These are phyloP conservation scores for Argyrosomus japonicus DNA, from an alignment of 2,113 vertebrate genomes.

Conservation along the genomic window DNA sequence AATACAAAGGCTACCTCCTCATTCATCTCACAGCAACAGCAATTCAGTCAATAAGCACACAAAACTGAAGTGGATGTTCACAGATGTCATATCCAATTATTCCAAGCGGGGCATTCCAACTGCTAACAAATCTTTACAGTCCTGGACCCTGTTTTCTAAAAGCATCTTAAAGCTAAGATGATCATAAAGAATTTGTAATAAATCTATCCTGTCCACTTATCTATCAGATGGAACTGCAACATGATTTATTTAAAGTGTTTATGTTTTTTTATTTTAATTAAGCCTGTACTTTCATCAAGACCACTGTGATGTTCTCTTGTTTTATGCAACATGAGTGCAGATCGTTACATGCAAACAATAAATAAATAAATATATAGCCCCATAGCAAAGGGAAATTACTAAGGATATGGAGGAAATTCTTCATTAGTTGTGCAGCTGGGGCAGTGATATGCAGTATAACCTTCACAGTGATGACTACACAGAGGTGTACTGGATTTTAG, in stretches of 20 bases:
- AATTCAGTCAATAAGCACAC: slow-evolving; percentile 53
- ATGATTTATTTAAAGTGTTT: neutral
- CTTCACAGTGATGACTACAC: neutral
- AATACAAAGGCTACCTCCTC: slow-evolving; percentile 46
- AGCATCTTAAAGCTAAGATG: slow-evolving; percentile 13
- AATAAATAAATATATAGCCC: slow-evolving; percentile 17
- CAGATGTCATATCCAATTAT: slow-evolving; percentile 62
- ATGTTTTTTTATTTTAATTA: neutral
- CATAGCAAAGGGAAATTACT: neutral
- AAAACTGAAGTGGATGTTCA: slow-evolving; percentile 31
- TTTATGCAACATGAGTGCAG: slow-evolving; percentile 3
- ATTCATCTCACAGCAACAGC: slow-evolving; percentile 56
- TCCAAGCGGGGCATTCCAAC: slow-evolving; percentile 19
- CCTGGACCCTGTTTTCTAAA: slow-evolving; percentile 5
- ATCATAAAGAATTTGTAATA: slow-evolving; percentile 22
- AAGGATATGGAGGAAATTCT: neutral
- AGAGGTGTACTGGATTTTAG: neutral
- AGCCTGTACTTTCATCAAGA: neutral
- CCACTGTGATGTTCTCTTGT: neutral
- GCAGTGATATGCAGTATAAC: neutral
- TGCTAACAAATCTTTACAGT: slow-evolving; percentile 20
- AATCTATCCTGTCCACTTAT: neutral
- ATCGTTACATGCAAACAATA: slow-evolving; percentile 1
- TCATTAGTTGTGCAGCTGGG: neutral
- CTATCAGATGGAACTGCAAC: neutral